Percentiles rank a stretch among this genome's conserved stretches.
phyloP scores from a whole-genome alignment of 2,888 invertebrate species.

The Sphaerophoria taeniata region DNA sequence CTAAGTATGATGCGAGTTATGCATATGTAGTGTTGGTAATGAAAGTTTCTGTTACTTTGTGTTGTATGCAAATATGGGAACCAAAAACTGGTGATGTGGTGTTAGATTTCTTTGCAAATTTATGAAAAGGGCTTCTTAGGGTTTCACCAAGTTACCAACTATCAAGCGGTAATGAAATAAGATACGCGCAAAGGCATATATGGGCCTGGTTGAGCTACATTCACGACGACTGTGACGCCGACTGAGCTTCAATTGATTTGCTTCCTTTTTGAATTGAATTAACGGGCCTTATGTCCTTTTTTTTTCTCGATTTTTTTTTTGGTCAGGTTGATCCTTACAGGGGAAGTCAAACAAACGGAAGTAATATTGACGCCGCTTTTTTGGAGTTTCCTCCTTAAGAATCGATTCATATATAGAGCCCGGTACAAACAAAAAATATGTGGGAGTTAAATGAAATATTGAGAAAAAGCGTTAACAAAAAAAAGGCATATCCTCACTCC shows the following conservation, averaged over 20 bases:
- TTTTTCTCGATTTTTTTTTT: no score
- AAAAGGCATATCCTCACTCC: no score
- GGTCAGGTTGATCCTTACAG: no score
- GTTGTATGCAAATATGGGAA: conserved; percentile 62
- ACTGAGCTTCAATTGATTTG: conserved; percentile 20
- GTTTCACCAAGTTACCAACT: conserved; percentile 48
- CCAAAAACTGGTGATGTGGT: conserved; percentile 33
- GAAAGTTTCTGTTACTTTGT: conserved; percentile 48
- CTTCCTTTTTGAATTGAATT: conserved; percentile 30
- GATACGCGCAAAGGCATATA: conserved; percentile 1
- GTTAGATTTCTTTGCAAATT: conserved; percentile 43
- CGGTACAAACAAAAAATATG: no score
- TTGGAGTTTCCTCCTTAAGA: no score
- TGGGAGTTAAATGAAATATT: no score
- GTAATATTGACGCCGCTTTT: no score
- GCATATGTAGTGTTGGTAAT: conserved; percentile 46
- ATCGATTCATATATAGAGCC: no score
- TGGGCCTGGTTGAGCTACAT: not conserved
- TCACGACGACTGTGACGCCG: not conserved
- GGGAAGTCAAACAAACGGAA: no score
- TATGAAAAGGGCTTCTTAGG: conserved; percentile 36
- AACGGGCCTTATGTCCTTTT: not conserved
- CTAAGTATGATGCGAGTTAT: conserved; percentile 53
- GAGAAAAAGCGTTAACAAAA: no score
- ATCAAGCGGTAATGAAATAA: conserved; percentile 49